phyloP scores from a whole-genome alignment of 2,113 vertebrate species.

The Stictonetta naevosa region DNA sequence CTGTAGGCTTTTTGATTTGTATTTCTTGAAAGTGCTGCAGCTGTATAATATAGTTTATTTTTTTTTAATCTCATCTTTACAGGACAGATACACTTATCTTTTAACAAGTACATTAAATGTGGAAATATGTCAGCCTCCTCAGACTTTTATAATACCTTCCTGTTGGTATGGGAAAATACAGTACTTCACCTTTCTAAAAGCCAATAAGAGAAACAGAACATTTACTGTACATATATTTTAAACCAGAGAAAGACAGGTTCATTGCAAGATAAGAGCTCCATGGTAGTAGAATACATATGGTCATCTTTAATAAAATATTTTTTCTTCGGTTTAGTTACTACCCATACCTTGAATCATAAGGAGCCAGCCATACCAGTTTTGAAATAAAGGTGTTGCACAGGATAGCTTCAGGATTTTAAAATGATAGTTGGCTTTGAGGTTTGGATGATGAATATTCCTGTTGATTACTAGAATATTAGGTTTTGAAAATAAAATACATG shows the following conservation, averaged over 20 bases:
- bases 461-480: background rate
- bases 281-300: background rate
- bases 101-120: background rate
- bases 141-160: background rate
- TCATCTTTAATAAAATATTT: background rate
- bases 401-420: background rate
- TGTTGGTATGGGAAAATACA: slow-evolving; percentile 29
- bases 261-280: background rate
- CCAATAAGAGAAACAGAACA: background rate
- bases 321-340: background rate
- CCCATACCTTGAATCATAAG: background rate
- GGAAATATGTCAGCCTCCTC: background rate
- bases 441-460: background rate
- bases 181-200: background rate
- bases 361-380: background rate
- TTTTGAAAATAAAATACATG: background rate
- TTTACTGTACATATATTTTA: background rate
- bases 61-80: background rate
- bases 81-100: background rate
- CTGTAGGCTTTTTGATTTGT: background rate
- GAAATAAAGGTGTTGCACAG: background rate
- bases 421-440: background rate
- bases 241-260: background rate
- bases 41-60: background rate
- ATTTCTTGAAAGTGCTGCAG: background rate